A percentile compares a stretch with the other conserved stretches of the same genome.
Conservation (phyloP, 2,888 invertebrate genomes). For the Dascillus cervinus region DNA sequence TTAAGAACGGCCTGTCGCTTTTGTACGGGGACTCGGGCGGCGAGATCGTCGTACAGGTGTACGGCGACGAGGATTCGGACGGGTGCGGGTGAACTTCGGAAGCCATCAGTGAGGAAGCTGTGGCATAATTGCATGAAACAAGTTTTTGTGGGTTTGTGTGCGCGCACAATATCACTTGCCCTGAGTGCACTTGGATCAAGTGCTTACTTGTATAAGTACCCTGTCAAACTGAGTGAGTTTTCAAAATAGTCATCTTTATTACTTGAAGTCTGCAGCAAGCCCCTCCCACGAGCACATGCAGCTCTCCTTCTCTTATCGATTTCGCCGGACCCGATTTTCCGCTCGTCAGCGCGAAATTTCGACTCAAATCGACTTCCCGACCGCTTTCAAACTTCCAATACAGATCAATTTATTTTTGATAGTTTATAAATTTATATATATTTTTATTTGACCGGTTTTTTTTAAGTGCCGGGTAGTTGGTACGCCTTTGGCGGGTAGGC, state of each 20-base stretch:
- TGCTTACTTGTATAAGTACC: slow-evolving; percentile 37
- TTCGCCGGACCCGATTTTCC: slow-evolving; percentile 8
- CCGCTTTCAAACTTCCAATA: too few species aligned
- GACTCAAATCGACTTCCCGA: too few species aligned
- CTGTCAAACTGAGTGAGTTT: slow-evolving; percentile 47
- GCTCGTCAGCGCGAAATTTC: background rate
- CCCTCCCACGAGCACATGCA: slow-evolving; percentile 17
- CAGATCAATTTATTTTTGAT: too few species aligned
- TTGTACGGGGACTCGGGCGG: too few species aligned
- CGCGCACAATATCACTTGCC: background rate
- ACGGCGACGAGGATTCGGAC: slow-evolving; percentile 40
- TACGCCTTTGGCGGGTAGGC: slow-evolving; percentile 32
- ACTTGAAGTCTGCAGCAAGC: slow-evolving; percentile 25
- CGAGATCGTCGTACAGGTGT: slow-evolving; percentile 36
- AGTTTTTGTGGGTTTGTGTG: too few species aligned
- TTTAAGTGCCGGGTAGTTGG: too few species aligned
- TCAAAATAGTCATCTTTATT: slow-evolving; percentile 48
- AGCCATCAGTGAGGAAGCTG: too few species aligned
- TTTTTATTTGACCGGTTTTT: too few species aligned
- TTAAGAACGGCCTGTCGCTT: slow-evolving; percentile 45
- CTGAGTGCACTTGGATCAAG: slow-evolving; percentile 23
- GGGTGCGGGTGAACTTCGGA: slow-evolving; percentile 61
- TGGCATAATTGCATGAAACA: too few species aligned
- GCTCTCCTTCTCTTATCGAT: slow-evolving; percentile 21
- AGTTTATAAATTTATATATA: too few species aligned